Conservation (phyloP, 2,888 invertebrate species). For the Watsonalla cultraria region DNA sequence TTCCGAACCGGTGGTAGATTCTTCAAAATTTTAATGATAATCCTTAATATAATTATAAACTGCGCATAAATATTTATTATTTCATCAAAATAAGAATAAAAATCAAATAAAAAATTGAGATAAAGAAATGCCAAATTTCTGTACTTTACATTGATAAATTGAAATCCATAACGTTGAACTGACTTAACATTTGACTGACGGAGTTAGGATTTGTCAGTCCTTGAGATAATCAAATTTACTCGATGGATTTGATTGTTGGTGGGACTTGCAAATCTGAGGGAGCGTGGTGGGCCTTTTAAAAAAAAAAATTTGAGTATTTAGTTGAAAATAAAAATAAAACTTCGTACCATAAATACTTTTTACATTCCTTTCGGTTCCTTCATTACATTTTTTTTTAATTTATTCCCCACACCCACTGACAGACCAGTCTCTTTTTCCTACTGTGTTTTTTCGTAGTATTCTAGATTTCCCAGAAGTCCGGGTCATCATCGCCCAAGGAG, state of each 20-base stretch:
- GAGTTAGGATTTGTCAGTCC: conserved; percentile 4
- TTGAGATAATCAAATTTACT: background rate
- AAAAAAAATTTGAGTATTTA: background rate
- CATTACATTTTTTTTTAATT: too few species aligned
- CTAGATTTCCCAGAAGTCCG: too few species aligned
- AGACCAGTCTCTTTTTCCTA: too few species aligned
- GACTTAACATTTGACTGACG: background rate
- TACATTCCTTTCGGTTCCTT: too few species aligned
- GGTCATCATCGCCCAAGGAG: too few species aligned
- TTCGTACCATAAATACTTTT: too few species aligned
- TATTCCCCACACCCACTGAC: too few species aligned
- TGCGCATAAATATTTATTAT: background rate
- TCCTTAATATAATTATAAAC: conserved; percentile 8
- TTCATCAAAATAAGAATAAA: background rate
- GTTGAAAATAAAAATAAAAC: too few species aligned
- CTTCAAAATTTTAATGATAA: conserved; percentile 10
- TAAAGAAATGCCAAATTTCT: too few species aligned
- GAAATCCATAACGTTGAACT: background rate
- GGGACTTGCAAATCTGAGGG: background rate
- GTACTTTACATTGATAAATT: background rate
- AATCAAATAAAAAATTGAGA: background rate
- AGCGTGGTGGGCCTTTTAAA: conserved; percentile 1
- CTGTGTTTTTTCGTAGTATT: too few species aligned
- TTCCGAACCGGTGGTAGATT: conserved; percentile 58
- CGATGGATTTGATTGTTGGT: background rate